Conservation (phyloP, 2,888 invertebrate genomes). For the Magallana nippona region DNA sequence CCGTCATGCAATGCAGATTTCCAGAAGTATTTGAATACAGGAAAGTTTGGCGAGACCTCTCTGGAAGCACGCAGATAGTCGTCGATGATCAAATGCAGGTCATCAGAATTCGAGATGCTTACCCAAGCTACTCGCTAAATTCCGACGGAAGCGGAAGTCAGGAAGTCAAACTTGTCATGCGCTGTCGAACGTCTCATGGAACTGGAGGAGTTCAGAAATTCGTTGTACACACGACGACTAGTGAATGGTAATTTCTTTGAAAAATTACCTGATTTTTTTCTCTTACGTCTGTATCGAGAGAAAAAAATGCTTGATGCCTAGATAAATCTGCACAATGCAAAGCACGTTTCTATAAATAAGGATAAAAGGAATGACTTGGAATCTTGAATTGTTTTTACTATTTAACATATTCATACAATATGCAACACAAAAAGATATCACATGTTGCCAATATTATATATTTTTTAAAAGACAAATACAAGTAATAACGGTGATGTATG, state of each 20-base stretch:
- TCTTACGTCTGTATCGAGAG: too few relatives aligned
- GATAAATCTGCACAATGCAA: too few relatives aligned
- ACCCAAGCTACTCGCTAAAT: constrained; percentile 31
- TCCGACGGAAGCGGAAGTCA: constrained; percentile 13
- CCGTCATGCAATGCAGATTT: constrained; percentile 66
- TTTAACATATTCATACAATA: background rate
- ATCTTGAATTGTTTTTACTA: too few relatives aligned
- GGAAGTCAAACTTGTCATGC: constrained; percentile 27
- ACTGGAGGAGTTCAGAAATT: constrained; percentile 3
- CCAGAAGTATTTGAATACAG: constrained; percentile 66
- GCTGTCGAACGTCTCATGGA: constrained; percentile 28
- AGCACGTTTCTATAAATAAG: too few relatives aligned
- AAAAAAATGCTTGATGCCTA: too few relatives aligned
- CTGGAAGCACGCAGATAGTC: constrained; percentile 64
- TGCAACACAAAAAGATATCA: background rate
- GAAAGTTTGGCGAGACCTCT: constrained; percentile 74
- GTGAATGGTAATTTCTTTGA: background rate
- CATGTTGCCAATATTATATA: background rate
- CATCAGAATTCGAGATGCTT: constrained; percentile 63
- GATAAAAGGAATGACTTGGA: too few relatives aligned
- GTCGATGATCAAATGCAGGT: constrained; percentile 67
- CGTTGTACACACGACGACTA: background rate
- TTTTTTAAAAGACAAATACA: background rate
- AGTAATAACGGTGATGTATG: background rate
- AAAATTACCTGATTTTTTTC: too few relatives aligned